Evolutionary conservation across 2,888 invertebrate species (phyloP), one percentile per base, ranked within the genome.

Genomic region (Thecophora atra): DNA sequence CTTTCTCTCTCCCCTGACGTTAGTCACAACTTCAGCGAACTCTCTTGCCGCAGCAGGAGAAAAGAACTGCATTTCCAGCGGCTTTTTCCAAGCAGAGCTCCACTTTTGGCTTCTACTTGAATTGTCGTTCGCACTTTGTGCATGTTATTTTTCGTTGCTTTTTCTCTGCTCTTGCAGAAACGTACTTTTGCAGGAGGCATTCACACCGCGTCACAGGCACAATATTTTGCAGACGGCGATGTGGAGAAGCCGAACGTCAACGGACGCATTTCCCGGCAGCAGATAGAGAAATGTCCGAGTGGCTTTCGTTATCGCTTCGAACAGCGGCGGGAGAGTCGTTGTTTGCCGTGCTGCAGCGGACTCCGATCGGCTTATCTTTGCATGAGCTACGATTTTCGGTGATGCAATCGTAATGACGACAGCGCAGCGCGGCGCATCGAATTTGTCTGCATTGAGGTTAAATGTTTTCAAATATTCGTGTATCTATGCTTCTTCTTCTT

Each of bases 111-210:
- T 64, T 64, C 47, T 28, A 58, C 17, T 24, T 17, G 47, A n/a
- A 11, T 47, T 47, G 4, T n/a, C 17, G 47, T 28, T n/a, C 26
- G 30, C 30, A 24, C 63, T 68, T 70, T 37, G 6, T 11, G 37
- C 37, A 11, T 37, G 37, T 37, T 72, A 72, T 76, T 65, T 69
- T 70, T 72, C 66, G 47, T 52, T 73, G 30, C 65, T 70, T 54
- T 69, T n/a, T 4, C 26, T 8, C 56, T 26, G 60, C 69, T 42
- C 17, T 24, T 47, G 19, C 60, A 51, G 60, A 60, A 77, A 81
- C 79, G 77, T 78, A 78, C 78, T 79, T 80, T 78, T 84, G 86
- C 86, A 84, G 84, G 84, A 84, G 84, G 82, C 86, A 85, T 85
- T 85, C 85, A 85, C 86, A 85, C 86, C 83, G 78, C 81, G 81